phyloP scores from a whole-genome alignment of 2,113 vertebrate species.

The Microcebus murinus region DNA sequence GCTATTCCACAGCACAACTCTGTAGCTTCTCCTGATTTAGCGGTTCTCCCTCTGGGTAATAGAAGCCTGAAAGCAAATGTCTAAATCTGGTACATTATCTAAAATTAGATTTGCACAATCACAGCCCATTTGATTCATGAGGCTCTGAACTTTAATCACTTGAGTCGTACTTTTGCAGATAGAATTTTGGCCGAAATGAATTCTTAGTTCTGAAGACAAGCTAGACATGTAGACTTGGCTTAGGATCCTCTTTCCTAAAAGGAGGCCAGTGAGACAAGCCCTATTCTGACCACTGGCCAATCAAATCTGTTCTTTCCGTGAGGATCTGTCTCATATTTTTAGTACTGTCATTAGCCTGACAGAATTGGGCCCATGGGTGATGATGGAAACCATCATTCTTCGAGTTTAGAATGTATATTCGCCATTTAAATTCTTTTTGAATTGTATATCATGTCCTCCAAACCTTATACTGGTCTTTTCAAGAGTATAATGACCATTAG shows the following conservation, averaged over 20 bases:
- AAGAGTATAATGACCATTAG: not conserved
- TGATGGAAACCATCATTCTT: not conserved
- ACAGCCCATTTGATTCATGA: conserved; percentile 48
- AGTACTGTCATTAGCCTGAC: too few relatives aligned
- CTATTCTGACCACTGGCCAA: not conserved
- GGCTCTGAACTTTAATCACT: conserved; percentile 62
- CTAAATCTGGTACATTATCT: conserved; percentile 63
- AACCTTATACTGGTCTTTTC: not conserved
- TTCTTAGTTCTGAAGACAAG: conserved; percentile 22
- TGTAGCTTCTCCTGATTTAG: conserved; percentile 1
- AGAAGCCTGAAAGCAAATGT: conserved; percentile 62
- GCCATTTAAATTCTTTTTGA: not conserved
- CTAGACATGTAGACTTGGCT: not conserved
- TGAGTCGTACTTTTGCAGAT: conserved; percentile 50
- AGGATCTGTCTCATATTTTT: not conserved
- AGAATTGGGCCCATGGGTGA: accelerated
- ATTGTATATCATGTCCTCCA: not conserved
- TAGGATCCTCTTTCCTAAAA: not conserved
- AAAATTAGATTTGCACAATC: conserved; percentile 74
- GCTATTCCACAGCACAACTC: not conserved
- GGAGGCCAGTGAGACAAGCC: not conserved
- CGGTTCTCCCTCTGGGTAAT: conserved; percentile 47
- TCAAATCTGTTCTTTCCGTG: not conserved
- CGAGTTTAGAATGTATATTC: not conserved
- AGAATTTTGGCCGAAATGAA: conserved; percentile 57